Conservation (phyloP, 2,113 vertebrate species). For the Apistogramma diplotaenia region DNA sequence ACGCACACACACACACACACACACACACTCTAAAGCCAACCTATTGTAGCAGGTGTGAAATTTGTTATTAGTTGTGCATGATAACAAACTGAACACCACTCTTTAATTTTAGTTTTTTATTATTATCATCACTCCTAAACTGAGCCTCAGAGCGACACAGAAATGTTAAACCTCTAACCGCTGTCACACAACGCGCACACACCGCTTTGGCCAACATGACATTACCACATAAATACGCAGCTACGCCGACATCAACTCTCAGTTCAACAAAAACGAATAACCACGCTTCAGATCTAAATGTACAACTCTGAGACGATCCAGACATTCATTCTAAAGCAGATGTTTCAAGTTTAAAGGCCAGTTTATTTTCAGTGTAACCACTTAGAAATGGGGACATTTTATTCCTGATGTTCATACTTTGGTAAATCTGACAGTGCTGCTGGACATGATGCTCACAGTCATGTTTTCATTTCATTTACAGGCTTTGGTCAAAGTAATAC, state of each 20-base stretch:
- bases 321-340: constrained; percentile 16
- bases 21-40: too few species aligned
- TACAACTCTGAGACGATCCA: neutral
- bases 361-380: neutral
- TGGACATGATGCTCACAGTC: neutral
- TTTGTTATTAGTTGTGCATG: neutral
- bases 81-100: constrained; percentile 4
- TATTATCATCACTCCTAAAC: neutral
- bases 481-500: neutral
- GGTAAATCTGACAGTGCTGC: neutral
- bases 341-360: neutral
- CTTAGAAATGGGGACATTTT: neutral
- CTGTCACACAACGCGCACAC: neutral
- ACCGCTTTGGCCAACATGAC: constrained; percentile 45
- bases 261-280: neutral
- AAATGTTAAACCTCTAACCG: neutral
- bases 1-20: neutral
- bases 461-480: neutral
- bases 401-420: neutral
- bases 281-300: neutral
- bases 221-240: constrained; percentile 52
- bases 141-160: neutral
- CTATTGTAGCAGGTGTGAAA: neutral
- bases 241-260: neutral
- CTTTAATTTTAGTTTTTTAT: neutral